Conservation (phyloP, 2,888 invertebrate species). For the Leptinotarsa tumamoca region DNA sequence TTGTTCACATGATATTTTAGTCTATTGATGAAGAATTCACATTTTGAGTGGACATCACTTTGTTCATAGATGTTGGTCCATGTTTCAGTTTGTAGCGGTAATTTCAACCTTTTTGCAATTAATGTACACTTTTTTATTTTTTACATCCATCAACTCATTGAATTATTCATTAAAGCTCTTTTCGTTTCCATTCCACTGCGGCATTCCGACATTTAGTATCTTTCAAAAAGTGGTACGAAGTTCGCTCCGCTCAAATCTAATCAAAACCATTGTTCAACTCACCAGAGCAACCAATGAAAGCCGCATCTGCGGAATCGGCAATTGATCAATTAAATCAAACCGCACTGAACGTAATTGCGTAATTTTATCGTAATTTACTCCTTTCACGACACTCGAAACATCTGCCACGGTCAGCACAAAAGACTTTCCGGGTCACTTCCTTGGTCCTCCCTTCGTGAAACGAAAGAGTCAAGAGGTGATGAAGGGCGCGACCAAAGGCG, state of each 20-base stretch:
- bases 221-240: slow-evolving; percentile 9
- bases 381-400: slow-evolving; percentile 19
- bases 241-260: slow-evolving; percentile 32
- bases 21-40: too few species aligned
- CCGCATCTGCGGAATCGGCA: slow-evolving; percentile 28
- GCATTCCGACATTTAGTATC: not conserved
- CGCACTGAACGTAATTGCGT: slow-evolving; percentile 31
- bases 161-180: not conserved
- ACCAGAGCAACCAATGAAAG: slow-evolving; percentile 24
- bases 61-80: too few species aligned
- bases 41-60: too few species aligned
- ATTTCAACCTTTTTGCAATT: too few species aligned
- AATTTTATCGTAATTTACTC: slow-evolving; percentile 38
- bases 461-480: slow-evolving; percentile 19
- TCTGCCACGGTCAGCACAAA: slow-evolving; percentile 6
- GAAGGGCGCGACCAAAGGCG: slow-evolving; percentile 15
- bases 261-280: slow-evolving; percentile 32
- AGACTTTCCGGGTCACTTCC: slow-evolving; percentile 18
- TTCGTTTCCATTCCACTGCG: not conserved
- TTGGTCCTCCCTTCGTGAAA: slow-evolving; percentile 8
- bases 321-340: slow-evolving; percentile 34
- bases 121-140: too few species aligned
- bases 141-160: too few species aligned
- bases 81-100: too few species aligned
- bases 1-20: too few species aligned